These are phyloP conservation scores for Coracias cyanogaster DNA, from an alignment of 2,797 vertebrate species.

Conservation along the genomic window DNA sequence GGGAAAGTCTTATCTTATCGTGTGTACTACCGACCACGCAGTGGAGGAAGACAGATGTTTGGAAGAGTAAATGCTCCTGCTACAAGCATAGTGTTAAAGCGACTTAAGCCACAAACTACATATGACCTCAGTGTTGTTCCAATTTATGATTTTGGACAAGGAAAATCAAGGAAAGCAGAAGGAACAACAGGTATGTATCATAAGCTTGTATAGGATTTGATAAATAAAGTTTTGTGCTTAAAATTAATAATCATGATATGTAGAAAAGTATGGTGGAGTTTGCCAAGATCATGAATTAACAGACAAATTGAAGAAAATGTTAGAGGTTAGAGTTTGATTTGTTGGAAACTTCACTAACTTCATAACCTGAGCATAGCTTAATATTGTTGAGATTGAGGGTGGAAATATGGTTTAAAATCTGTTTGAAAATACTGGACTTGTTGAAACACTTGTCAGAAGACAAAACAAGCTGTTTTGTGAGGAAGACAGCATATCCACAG, in stretches of 20 bases:
- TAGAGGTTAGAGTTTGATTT: background rate
- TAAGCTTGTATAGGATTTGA: background rate
- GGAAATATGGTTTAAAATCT: background rate
- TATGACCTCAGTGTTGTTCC: conserved; percentile 91
- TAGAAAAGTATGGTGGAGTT: background rate
- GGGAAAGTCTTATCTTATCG: conserved; percentile 89
- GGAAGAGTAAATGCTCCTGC: conserved; percentile 81
- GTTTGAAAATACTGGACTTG: background rate
- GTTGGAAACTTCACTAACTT: background rate
- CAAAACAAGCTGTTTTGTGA: background rate
- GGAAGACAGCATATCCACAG: background rate
- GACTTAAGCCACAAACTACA: conserved; percentile 86
- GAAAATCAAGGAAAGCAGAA: conserved; percentile 95
- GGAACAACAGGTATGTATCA: conserved; percentile 93
- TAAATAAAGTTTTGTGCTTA: background rate
- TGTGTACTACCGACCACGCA: conserved; percentile 82
- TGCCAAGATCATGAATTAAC: background rate
- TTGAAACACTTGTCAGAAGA: background rate
- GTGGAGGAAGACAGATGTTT: conserved; percentile 83
- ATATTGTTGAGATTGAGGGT: background rate
- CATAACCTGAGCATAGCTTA: background rate
- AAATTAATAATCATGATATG: background rate
- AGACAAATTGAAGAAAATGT: background rate
- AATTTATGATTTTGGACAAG: conserved; percentile 90
- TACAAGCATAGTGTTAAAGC: conserved; percentile 85